Evolutionary conservation across 2,113 vertebrate species (phyloP).

Genomic region (Natator depressus): DNA sequence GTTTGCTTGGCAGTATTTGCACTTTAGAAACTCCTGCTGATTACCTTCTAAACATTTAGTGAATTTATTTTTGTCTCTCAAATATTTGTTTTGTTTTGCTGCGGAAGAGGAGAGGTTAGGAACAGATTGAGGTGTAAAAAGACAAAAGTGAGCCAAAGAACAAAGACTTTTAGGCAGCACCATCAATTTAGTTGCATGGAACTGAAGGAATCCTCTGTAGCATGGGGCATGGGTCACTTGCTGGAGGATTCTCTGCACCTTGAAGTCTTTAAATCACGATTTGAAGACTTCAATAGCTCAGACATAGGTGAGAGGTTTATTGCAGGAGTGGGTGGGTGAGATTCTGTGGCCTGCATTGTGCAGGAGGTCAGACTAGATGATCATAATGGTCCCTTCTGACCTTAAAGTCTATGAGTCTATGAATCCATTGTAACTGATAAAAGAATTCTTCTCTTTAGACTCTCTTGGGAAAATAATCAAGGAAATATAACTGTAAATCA

Average conservation of each 20-base stretch:
- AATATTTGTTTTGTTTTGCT: neutral
- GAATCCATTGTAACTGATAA: neutral
- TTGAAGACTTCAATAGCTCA: too few species aligned
- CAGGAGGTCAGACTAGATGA: too few species aligned
- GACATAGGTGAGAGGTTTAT: too few species aligned
- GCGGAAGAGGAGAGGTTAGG: neutral
- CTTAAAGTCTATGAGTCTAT: too few species aligned
- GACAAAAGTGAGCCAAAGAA: neutral
- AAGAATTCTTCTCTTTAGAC: neutral
- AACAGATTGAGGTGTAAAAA: neutral
- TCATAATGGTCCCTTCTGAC: too few species aligned
- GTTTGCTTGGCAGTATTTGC: neutral
- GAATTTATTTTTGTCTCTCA: neutral
- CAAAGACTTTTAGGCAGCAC: neutral
- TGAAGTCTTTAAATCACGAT: too few species aligned
- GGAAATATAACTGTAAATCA: neutral
- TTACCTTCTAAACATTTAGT: neutral
- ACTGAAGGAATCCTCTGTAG: neutral
- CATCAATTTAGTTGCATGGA: neutral
- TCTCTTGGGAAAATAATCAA: neutral
- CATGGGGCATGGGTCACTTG: too few species aligned
- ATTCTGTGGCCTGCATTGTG: too few species aligned
- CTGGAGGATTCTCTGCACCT: too few species aligned
- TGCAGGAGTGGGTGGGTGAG: too few species aligned
- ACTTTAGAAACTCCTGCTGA: constrained; percentile 16